phyloP scores from a whole-genome alignment of 1,140 invertebrate species.

The Homalodisca vitripennis region DNA sequence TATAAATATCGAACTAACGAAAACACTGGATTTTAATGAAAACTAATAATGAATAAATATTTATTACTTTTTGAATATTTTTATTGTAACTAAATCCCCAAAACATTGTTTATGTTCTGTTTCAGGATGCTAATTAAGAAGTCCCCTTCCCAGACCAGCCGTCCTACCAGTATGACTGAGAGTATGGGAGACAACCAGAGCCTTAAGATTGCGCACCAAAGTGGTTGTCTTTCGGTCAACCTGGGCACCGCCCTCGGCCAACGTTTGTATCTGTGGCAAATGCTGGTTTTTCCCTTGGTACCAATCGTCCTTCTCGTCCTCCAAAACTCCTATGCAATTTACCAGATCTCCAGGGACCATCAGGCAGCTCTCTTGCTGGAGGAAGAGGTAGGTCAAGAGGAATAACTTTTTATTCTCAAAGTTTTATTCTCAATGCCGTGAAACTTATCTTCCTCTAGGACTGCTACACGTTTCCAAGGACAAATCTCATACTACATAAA shows the following conservation, averaged over 20 bases:
- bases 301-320: not conserved
- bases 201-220: not conserved
- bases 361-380: not conserved
- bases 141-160: not conserved
- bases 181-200: not conserved
- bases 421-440: no score
- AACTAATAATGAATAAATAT: no score
- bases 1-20: no score
- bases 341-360: not conserved
- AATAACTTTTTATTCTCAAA: no score
- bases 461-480: no score
- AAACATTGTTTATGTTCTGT: not conserved
- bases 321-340: not conserved
- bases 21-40: no score
- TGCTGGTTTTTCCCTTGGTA: not conserved
- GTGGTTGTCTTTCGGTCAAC: not conserved
- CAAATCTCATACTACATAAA: no score
- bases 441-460: no score
- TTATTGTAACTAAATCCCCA: no score
- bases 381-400: not conserved
- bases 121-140: not conserved
- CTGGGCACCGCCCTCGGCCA: not conserved
- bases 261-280: not conserved
- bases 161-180: not conserved
- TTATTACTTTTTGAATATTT: no score